phyloP scores from a whole-genome alignment of 2,113 vertebrate species.

The Hippocampus barbouri region DNA sequence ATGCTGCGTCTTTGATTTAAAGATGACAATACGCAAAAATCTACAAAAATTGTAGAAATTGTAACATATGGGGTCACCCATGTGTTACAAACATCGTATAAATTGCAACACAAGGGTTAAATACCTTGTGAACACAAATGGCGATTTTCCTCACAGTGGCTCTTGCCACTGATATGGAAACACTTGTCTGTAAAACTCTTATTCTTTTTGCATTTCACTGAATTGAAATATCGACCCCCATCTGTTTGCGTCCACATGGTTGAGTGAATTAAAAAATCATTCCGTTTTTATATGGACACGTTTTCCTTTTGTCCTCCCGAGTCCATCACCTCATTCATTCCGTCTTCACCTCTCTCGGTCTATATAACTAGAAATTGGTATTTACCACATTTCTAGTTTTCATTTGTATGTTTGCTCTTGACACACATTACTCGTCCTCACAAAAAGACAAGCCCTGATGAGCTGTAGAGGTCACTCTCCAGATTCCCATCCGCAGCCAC shows the following conservation, averaged over 20 bases:
- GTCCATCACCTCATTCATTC: neutral
- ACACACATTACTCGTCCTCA: neutral
- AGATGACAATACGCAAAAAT: too few species aligned
- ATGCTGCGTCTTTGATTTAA: too few species aligned
- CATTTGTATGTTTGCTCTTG: neutral
- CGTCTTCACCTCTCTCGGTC: neutral
- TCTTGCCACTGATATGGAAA: neutral
- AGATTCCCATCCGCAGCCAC: conserved; percentile 33
- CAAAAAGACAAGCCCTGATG: conserved; percentile 16
- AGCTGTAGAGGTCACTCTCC: conserved; percentile 44
- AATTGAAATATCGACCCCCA: neutral
- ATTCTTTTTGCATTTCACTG: neutral
- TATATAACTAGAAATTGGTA: neutral
- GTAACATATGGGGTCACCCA: too few species aligned
- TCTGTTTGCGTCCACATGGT: neutral
- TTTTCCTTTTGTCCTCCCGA: neutral
- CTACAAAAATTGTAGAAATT: too few species aligned
- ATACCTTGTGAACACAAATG: neutral
- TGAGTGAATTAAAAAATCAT: neutral
- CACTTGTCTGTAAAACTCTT: neutral
- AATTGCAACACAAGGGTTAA: too few species aligned
- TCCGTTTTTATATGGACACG: neutral
- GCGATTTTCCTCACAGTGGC: neutral
- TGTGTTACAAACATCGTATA: too few species aligned
- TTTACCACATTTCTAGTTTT: neutral